A percentile compares a stretch with the other conserved stretches of the same genome.
phyloP scores from a whole-genome alignment of 1,140 invertebrate genomes.

The Hylyphantes graminicola region DNA sequence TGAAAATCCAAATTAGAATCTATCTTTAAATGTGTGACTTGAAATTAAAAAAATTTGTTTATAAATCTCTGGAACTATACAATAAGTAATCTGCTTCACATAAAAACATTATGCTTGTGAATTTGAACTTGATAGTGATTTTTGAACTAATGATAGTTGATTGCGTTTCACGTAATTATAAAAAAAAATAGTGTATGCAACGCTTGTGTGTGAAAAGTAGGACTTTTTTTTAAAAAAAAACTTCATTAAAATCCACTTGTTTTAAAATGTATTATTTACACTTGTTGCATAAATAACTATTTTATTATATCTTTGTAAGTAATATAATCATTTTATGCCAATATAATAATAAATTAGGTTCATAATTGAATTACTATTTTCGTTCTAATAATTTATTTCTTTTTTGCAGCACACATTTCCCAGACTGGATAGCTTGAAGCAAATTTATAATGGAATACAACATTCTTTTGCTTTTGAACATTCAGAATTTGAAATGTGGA shows the following conservation, averaged over 20 bases:
- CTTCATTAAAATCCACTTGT: background rate
- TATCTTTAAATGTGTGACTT: too few relatives aligned
- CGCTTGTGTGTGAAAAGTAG: too few relatives aligned
- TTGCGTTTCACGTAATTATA: too few relatives aligned
- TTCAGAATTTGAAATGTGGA: background rate
- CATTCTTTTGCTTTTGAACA: conserved; percentile 9
- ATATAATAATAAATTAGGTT: background rate
- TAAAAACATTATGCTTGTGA: too few relatives aligned
- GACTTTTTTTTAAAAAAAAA: background rate
- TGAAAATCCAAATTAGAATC: too few relatives aligned
- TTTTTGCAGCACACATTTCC: conserved; percentile 52
- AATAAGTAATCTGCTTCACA: too few relatives aligned
- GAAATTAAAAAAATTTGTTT: too few relatives aligned
- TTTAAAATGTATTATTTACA: background rate
- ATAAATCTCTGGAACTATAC: too few relatives aligned
- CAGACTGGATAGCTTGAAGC: conserved; percentile 46
- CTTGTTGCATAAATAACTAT: background rate
- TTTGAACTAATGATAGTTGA: too few relatives aligned
- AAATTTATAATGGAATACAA: conserved; percentile 47
- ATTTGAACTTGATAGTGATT: too few relatives aligned
- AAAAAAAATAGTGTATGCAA: too few relatives aligned
- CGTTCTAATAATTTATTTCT: background rate
- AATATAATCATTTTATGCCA: background rate
- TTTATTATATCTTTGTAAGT: background rate
- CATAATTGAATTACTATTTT: background rate